phyloP scores from a whole-genome alignment of 2,113 vertebrate genomes.

The Trichomycterus rosablanca region DNA sequence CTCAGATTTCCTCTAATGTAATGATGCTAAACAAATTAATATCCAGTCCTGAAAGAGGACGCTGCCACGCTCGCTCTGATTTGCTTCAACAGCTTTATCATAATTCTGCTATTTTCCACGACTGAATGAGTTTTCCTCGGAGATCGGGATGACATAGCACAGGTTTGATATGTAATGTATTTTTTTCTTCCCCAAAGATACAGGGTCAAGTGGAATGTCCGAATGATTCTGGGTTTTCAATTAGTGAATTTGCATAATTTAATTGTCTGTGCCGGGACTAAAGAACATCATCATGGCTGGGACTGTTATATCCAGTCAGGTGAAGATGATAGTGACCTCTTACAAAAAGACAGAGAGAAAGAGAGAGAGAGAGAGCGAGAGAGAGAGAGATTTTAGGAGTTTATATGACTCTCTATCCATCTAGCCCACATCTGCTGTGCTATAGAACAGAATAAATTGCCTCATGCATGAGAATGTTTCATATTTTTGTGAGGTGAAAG shows the following conservation, averaged over 20 bases:
- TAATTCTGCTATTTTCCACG: slow-evolving; percentile 16
- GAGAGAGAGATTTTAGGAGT: slow-evolving; percentile 19
- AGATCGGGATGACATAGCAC: slow-evolving; percentile 15
- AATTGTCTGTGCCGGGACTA: slow-evolving; percentile 43
- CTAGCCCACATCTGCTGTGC: slow-evolving; percentile 30
- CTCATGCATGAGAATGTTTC: slow-evolving; percentile 42
- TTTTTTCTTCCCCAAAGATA: slow-evolving; percentile 23
- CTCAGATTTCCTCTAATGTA: slow-evolving; percentile 14
- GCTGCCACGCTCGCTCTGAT: slow-evolving; percentile 13
- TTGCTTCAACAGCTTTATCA: slow-evolving; percentile 19
- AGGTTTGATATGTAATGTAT: slow-evolving; percentile 8
- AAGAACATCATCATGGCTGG: slow-evolving; percentile 33
- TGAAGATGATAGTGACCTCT: slow-evolving; percentile 40
- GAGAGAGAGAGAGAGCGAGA: background rate
- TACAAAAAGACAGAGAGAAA: background rate
- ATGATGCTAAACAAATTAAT: slow-evolving; percentile 6
- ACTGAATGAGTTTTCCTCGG: slow-evolving; percentile 6
- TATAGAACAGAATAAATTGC: slow-evolving; percentile 38
- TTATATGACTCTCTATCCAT: slow-evolving; percentile 26
- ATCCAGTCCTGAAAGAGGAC: slow-evolving; percentile 17
- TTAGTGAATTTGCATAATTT: slow-evolving; percentile 49
- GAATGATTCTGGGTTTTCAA: slow-evolving; percentile 39
- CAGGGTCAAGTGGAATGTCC: slow-evolving; percentile 34
- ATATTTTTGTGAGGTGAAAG: slow-evolving; percentile 33
- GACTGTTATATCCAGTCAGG: slow-evolving; percentile 32